phyloP scores from a whole-genome alignment of 2,113 vertebrate genomes.

The human (Homo sapiens) region GRCh38 chr7:138619501-138620000 shows the following conservation, averaged over 20 bases:
- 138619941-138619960: not conserved
- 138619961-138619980: not conserved
- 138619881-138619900: accelerated
- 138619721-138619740: accelerated
- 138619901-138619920: not conserved
- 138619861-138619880: not conserved
- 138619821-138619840: not conserved
- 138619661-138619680: not conserved
- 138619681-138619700: not conserved
- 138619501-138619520: not conserved
- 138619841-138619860: not conserved
- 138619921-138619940: not conserved
- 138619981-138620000: not conserved
- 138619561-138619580: too few relatives aligned
- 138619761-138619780: not conserved
- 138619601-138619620: not conserved
- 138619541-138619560: too few relatives aligned
- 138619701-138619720: not conserved
- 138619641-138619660: not conserved
- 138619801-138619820: not conserved
- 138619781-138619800: not conserved
- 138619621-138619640: not conserved
- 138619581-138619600: not conserved
- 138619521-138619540: not conserved
- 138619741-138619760: not conserved